Conservation (phyloP, 2,888 invertebrate genomes). For the Arenicola marina region DNA sequence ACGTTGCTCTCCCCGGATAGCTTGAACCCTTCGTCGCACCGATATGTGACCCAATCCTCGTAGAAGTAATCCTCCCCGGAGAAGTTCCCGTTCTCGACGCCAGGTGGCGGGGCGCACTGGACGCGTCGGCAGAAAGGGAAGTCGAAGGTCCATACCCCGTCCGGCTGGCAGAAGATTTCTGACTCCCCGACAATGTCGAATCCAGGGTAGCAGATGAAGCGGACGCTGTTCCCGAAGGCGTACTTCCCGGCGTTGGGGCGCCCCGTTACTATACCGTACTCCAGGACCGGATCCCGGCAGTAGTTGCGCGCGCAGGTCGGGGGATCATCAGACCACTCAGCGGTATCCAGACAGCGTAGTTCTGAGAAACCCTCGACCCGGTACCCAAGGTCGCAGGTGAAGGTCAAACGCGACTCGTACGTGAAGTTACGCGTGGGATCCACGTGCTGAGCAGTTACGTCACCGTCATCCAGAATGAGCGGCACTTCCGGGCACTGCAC, state of each 20-base stretch:
- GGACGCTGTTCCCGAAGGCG: slow-evolving; percentile 24
- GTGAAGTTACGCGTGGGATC: not conserved
- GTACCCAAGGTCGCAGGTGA: slow-evolving; percentile 19
- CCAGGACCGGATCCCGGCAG: slow-evolving; percentile 19
- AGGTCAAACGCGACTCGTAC: slow-evolving; percentile 17
- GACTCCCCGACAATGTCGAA: slow-evolving; percentile 19
- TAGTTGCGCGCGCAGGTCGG: slow-evolving; percentile 12
- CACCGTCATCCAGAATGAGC: slow-evolving; percentile 15
- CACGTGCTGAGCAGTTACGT: not conserved
- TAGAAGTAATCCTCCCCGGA: slow-evolving; percentile 13
- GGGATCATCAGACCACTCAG: slow-evolving; percentile 14
- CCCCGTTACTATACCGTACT: slow-evolving; percentile 15
- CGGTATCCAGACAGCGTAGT: slow-evolving; percentile 5
- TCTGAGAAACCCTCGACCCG: slow-evolving; percentile 6
- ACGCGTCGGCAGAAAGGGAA: slow-evolving; percentile 18
- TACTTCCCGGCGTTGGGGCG: not conserved
- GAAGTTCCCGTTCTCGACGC: slow-evolving; percentile 2
- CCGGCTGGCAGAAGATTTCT: slow-evolving; percentile 25
- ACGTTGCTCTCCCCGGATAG: slow-evolving; percentile 5
- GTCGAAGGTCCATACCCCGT: slow-evolving; percentile 26
- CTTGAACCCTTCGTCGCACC: slow-evolving; percentile 20
- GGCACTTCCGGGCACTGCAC: slow-evolving; percentile 33
- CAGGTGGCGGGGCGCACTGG: slow-evolving; percentile 11
- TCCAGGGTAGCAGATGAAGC: slow-evolving; percentile 26
- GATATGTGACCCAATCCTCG: slow-evolving; percentile 14